These are phyloP conservation scores for Gorsachius goisagi DNA, from an alignment of 2,113 vertebrate species.

Conservation along the genomic window DNA sequence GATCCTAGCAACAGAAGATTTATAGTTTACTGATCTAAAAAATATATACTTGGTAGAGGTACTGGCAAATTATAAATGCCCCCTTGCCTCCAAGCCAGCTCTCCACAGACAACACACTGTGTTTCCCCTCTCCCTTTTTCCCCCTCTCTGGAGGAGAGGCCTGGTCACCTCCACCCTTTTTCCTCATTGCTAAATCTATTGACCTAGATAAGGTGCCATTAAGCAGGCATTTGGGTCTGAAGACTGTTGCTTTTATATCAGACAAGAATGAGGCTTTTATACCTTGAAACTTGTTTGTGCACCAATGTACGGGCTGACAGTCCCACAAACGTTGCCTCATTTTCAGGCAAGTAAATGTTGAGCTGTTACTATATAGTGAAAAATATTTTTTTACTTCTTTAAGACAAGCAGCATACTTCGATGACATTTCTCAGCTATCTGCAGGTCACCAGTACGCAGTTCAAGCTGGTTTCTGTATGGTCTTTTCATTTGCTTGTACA, in stretches of 20 bases:
- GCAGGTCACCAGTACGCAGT: neutral
- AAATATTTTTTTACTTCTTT: neutral
- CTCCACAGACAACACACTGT: neutral
- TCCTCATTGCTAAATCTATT: slow-evolving; percentile 11
- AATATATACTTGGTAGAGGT: neutral
- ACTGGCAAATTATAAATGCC: neutral
- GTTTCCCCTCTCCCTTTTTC: neutral
- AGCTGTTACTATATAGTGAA: neutral
- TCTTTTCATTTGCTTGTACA: neutral
- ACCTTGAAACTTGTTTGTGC: neutral
- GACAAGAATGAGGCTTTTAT: neutral
- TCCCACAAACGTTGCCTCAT: neutral
- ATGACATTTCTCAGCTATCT: neutral
- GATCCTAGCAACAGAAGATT: neutral
- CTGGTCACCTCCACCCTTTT: neutral
- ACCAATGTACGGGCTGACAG: neutral
- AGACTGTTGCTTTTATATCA: neutral
- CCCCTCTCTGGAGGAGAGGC: neutral
- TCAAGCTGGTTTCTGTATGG: neutral
- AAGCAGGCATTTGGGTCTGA: neutral
- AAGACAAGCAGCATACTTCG: neutral
- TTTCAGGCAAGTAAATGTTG: neutral
- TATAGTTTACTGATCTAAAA: neutral
- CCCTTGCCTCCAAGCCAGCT: neutral
- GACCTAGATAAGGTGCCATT: slow-evolving; percentile 17